Evolutionary conservation across 2,797 vertebrate species (phyloP).

Genomic region (Hippoglossus hippoglossus): DNA sequence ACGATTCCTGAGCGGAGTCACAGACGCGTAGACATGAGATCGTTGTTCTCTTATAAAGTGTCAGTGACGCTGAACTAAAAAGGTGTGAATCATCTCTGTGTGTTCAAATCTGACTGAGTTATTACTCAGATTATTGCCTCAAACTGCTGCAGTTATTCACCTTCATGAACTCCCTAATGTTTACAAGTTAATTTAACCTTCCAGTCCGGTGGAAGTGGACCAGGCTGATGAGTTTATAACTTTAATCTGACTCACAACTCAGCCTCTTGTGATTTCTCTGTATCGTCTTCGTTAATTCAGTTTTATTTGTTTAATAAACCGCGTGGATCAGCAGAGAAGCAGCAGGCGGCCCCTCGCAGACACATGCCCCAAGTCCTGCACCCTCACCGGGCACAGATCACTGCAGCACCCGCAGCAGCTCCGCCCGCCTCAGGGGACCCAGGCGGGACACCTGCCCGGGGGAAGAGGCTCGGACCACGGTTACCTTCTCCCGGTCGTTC

Average conservation of each 20-base stretch:
- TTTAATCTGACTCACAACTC: too few species aligned
- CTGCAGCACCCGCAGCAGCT: neutral
- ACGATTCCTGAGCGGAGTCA: neutral
- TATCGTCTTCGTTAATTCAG: too few species aligned
- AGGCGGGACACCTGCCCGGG: accelerated
- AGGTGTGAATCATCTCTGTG: neutral
- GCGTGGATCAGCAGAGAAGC: too few species aligned
- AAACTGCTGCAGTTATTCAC: too few species aligned
- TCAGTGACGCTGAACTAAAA: neutral
- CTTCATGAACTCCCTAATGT: too few species aligned
- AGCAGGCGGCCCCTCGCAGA: neutral
- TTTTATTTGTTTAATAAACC: too few species aligned
- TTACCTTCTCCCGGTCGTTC: conserved; percentile 88
- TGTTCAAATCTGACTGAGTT: neutral
- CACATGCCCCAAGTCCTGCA: neutral
- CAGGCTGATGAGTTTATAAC: too few species aligned
- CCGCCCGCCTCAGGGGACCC: neutral
- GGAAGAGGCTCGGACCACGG: neutral
- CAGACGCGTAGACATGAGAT: too few species aligned
- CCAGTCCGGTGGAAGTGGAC: too few species aligned
- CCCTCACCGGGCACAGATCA: neutral
- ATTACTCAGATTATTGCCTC: neutral
- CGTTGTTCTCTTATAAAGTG: neutral
- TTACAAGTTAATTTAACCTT: too few species aligned
- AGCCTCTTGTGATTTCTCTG: too few species aligned